phyloP scores from a whole-genome alignment of 1,140 invertebrate species.

The Drosophila erecta region DNA sequence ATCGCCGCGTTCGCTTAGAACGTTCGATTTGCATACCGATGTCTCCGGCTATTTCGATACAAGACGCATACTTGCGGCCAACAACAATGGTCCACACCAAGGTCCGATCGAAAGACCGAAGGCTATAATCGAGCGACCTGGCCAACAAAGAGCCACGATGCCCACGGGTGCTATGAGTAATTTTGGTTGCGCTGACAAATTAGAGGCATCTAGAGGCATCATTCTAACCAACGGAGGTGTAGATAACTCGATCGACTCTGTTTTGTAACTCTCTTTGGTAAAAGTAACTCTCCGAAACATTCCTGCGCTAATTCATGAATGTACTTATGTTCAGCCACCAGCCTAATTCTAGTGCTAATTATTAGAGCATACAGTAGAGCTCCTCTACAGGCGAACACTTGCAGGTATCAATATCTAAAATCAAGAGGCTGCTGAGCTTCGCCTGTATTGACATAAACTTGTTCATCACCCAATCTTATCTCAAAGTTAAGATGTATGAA shows the following conservation, averaged over 20 bases:
- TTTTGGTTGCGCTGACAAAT: constrained; percentile 30
- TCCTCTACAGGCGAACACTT: not conserved
- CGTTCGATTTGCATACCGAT: constrained; percentile 71
- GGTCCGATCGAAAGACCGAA: constrained; percentile 42
- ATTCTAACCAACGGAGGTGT: not conserved
- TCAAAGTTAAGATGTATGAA: no score
- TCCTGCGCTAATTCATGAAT: not conserved
- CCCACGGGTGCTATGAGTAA: constrained; percentile 34
- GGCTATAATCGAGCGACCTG: constrained; percentile 54
- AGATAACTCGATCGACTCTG: not conserved
- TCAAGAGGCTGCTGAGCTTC: no score
- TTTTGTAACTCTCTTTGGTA: not conserved
- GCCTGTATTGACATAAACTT: no score
- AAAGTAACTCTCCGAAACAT: not conserved
- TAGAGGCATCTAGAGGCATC: constrained; percentile 17
- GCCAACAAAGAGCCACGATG: constrained; percentile 33
- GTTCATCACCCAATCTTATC: no score
- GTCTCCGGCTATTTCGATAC: constrained; percentile 36
- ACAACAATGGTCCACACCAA: constrained; percentile 29
- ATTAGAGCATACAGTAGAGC: not conserved
- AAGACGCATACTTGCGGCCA: constrained; percentile 60
- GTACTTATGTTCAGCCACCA: not conserved
- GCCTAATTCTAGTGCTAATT: constrained; percentile 2
- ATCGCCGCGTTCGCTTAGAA: constrained; percentile 46
- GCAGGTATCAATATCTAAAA: no score